Conservation (phyloP, 1,140 invertebrate species). For the Wasmannia auropunctata region DNA sequence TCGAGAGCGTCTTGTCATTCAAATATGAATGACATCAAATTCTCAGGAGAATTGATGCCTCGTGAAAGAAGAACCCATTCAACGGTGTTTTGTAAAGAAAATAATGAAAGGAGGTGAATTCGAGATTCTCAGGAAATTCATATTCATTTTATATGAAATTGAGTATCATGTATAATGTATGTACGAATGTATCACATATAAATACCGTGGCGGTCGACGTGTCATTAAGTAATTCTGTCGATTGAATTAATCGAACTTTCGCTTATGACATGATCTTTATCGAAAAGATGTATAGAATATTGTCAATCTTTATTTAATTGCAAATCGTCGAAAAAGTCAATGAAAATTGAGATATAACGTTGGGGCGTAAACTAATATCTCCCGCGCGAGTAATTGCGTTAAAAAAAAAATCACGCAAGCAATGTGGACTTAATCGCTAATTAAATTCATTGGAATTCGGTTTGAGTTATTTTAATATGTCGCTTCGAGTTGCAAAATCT, state of each 20-base stretch:
- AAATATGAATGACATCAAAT: neutral
- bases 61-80: no score
- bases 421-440: neutral
- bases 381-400: no score
- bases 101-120: neutral
- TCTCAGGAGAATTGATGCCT: neutral
- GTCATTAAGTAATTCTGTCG: neutral
- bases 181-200: neutral
- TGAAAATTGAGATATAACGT: no score
- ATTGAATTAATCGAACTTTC: neutral
- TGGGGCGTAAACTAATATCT: no score
- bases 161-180: neutral
- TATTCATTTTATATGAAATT: neutral
- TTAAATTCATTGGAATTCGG: neutral
- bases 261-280: no score
- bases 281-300: no score
- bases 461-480: neutral
- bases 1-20: neutral
- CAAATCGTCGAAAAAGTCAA: no score
- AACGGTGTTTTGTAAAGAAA: neutral
- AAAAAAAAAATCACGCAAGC: no score
- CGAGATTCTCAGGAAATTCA: neutral
- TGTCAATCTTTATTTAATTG: no score
- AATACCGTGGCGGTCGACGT: no score
- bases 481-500: no score